Evolutionary conservation across 2,113 vertebrate genomes (phyloP).

Genomic region (Engraulis encrasicolus): DNA sequence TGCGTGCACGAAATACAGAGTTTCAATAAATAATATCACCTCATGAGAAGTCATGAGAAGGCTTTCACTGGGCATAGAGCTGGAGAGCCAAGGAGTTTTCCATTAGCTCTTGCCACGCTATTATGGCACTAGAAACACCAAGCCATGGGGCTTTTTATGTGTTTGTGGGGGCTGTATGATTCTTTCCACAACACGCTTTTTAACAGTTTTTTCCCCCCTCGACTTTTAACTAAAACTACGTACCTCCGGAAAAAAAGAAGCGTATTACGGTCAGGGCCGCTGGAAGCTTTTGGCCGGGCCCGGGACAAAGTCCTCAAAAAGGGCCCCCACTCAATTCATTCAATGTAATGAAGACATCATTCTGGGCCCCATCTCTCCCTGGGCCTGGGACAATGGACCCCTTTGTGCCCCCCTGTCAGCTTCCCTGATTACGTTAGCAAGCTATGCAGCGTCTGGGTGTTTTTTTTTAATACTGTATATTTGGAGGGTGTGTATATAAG

Average conservation of each 20-base stretch:
- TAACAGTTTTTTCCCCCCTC: constrained; percentile 5
- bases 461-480: background rate
- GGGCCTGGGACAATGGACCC: no score
- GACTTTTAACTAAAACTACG: constrained; percentile 31
- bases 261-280: no score
- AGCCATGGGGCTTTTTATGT: constrained; percentile 24
- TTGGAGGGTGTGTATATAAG: constrained; percentile 30
- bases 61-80: background rate
- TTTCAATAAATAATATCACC: constrained; percentile 18
- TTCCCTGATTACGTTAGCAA: background rate
- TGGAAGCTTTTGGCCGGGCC: no score
- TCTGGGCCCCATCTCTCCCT: no score
- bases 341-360: no score
- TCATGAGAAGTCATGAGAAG: background rate
- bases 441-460: background rate
- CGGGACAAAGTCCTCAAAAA: no score
- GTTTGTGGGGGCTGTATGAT: constrained; percentile 17
- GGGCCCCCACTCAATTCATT: no score
- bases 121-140: constrained; percentile 2
- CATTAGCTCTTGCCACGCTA: constrained; percentile 1
- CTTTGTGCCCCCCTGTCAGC: no score
- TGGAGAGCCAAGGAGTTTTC: constrained; percentile 7
- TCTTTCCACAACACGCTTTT: constrained; percentile 19
- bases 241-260: background rate
- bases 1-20: background rate